Evolutionary conservation across 2,888 invertebrate genomes (phyloP).

Genomic region (Athetis lepigone): DNA sequence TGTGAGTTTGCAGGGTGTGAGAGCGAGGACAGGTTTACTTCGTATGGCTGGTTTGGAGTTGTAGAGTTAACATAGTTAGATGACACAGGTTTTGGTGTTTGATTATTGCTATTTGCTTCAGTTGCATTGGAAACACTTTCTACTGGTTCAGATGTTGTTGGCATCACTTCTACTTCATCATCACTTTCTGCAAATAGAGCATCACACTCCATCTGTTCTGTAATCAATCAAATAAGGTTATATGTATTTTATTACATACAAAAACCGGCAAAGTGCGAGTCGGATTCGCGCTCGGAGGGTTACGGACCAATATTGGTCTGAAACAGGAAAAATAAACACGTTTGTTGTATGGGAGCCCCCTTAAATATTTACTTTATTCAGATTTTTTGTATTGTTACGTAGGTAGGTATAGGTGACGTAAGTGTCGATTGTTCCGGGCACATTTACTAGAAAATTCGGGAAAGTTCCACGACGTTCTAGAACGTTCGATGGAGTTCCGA

Average conservation of each 20-base stretch:
- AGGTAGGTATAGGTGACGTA: too few relatives aligned
- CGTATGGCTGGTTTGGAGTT: conserved; percentile 78
- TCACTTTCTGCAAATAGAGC: conserved; percentile 92
- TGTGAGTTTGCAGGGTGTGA: conserved; percentile 78
- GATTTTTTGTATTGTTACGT: too few relatives aligned
- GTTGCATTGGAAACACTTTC: conserved; percentile 65
- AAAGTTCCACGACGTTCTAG: too few relatives aligned
- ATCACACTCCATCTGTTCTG: conserved; percentile 92
- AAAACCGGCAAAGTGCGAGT: background rate
- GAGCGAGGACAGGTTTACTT: conserved; percentile 76
- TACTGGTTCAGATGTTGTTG: conserved; percentile 64
- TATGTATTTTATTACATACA: conserved; percentile 4
- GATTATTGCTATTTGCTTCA: conserved; percentile 65
- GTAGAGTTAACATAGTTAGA: conserved; percentile 83
- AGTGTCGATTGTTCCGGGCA: too few relatives aligned
- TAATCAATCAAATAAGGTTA: conserved; percentile 71
- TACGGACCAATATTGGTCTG: too few relatives aligned
- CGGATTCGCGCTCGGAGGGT: too few relatives aligned
- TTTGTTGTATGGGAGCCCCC: too few relatives aligned
- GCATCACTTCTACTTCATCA: conserved; percentile 90
- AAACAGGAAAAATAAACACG: too few relatives aligned
- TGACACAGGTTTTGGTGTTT: conserved; percentile 75
- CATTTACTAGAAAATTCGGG: too few relatives aligned
- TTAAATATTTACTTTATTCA: too few relatives aligned
- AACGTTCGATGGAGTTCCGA: too few relatives aligned